Evolutionary conservation across 2,113 vertebrate genomes (phyloP).

Genomic region (Cnemophilus loriae): DNA sequence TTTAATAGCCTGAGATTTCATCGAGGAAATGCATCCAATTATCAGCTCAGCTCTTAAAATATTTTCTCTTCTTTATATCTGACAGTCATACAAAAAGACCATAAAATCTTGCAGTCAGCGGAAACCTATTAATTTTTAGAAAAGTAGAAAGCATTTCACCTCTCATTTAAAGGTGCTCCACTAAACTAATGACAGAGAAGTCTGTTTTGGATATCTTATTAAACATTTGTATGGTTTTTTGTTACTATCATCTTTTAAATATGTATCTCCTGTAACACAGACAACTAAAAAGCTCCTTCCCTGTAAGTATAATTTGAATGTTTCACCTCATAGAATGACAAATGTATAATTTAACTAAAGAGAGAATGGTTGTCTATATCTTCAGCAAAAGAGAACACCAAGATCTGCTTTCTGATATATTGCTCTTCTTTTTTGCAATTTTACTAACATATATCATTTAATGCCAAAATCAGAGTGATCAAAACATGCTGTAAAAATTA

Average conservation of each 20-base stretch:
- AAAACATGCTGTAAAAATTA: neutral
- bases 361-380: neutral
- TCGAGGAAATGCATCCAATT: neutral
- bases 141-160: neutral
- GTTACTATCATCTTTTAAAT: neutral
- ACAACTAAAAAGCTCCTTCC: neutral
- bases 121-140: neutral
- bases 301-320: neutral
- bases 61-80: neutral
- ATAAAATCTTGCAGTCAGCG: neutral
- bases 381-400: neutral
- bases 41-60: neutral
- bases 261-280: neutral
- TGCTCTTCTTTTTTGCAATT: neutral
- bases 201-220: neutral
- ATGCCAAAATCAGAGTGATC: neutral
- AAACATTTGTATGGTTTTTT: neutral
- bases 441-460: neutral
- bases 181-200: neutral
- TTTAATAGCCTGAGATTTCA: neutral
- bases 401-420: neutral
- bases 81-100: neutral
- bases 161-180: neutral
- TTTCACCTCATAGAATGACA: neutral
- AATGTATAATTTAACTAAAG: neutral